Evolutionary conservation across 2,113 vertebrate species (phyloP).

Genomic region (Poeciliopsis retropinna): DNA sequence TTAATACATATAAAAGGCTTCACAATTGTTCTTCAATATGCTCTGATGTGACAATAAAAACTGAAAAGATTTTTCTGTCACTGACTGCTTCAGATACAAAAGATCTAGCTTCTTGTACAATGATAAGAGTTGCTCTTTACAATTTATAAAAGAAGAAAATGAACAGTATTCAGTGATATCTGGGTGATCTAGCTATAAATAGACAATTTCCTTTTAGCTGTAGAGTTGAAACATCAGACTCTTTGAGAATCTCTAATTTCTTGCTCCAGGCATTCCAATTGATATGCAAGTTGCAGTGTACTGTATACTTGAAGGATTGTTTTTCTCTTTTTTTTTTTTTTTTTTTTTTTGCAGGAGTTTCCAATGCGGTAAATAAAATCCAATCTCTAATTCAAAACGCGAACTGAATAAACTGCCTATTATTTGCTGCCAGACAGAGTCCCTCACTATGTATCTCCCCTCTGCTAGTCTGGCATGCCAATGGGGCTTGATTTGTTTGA

Average conservation of each 20-base stretch:
- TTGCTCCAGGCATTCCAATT: conserved; percentile 39
- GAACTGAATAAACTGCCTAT: conserved; percentile 65
- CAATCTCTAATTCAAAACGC: conserved; percentile 53
- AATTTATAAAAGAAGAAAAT: background rate
- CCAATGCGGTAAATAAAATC: conserved; percentile 54
- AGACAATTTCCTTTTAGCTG: conserved; percentile 38
- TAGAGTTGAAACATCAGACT: conserved; percentile 39
- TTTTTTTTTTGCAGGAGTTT: conserved; percentile 59
- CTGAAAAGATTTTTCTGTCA: background rate
- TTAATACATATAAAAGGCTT: background rate
- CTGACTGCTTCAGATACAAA: background rate
- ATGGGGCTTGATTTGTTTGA: conserved; percentile 73
- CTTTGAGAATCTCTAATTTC: conserved; percentile 36
- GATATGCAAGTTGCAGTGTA: conserved; percentile 46
- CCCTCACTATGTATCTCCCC: conserved; percentile 55
- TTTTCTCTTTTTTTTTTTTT: conserved; percentile 41
- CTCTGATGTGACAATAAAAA: background rate
- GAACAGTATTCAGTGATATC: background rate
- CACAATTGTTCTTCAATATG: background rate
- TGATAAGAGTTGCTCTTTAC: background rate
- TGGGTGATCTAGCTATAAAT: conserved; percentile 46
- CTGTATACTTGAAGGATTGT: conserved; percentile 37
- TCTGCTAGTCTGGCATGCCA: conserved; percentile 65
- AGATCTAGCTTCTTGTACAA: background rate
- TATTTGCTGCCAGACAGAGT: conserved; percentile 69